Evolutionary conservation across 2,797 vertebrate species (phyloP).

Genomic region (Hoplostethus mediterraneus): DNA sequence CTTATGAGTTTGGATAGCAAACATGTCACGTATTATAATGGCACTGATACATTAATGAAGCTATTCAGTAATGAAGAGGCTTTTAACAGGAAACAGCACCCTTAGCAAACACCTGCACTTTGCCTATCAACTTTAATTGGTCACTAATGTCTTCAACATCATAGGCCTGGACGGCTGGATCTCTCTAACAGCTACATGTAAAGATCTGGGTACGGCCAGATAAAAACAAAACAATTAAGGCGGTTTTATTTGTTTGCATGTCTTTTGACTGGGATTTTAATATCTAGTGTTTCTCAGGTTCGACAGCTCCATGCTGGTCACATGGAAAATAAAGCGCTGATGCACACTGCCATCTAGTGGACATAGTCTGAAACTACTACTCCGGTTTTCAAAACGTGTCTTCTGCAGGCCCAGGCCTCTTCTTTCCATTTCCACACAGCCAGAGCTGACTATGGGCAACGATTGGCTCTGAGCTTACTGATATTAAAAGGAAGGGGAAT

Average conservation of each 20-base stretch:
- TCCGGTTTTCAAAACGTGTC: too few relatives aligned
- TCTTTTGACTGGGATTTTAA: neutral
- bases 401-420: neutral
- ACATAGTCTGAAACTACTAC: constrained; percentile 2
- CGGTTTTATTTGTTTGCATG: neutral
- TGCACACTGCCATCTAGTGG: constrained; percentile 68
- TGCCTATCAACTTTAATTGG: constrained; percentile 32
- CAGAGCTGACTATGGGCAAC: constrained; percentile 13
- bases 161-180: neutral
- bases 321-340: neutral
- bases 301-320: neutral
- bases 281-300: neutral
- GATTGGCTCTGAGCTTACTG: neutral
- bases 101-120: constrained; percentile 30
- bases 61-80: constrained; percentile 23
- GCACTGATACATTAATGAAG: constrained; percentile 14
- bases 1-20: constrained; percentile 1
- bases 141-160: neutral
- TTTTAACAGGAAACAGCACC: constrained; percentile 50
- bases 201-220: neutral
- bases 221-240: too few relatives aligned
- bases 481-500: constrained; percentile 14
- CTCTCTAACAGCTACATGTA: neutral
- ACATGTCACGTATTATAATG: constrained; percentile 35
- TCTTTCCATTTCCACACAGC: constrained; percentile 15